phyloP scores from a whole-genome alignment of 2,888 invertebrate species.

The Drosophila robusta region DNA sequence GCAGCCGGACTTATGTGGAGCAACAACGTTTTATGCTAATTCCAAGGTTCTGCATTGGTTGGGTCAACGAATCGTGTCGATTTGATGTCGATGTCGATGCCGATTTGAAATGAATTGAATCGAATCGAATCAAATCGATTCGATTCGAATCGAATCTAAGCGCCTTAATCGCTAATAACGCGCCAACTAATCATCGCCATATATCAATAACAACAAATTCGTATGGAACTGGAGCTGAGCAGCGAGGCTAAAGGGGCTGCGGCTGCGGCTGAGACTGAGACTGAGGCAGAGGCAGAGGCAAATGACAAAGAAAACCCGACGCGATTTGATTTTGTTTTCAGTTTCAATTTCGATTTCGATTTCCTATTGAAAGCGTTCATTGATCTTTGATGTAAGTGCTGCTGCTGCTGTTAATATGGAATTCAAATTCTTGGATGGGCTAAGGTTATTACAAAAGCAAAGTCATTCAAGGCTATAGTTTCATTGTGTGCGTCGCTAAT shows the following conservation, averaged over 20 bases:
- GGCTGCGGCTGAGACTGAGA: slow-evolving; percentile 2
- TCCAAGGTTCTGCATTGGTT: slow-evolving; percentile 77
- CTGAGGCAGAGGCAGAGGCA: neutral
- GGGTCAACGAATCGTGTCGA: slow-evolving; percentile 74
- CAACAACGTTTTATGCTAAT: slow-evolving; percentile 72
- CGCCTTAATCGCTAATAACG: slow-evolving; percentile 58
- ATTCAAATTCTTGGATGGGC: slow-evolving; percentile 32
- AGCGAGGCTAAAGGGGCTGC: neutral
- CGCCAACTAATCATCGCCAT: slow-evolving; percentile 60
- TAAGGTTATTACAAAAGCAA: slow-evolving; percentile 32
- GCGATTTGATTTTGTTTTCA: slow-evolving; percentile 30
- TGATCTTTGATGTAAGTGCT: slow-evolving; percentile 60
- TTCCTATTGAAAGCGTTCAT: slow-evolving; percentile 76
- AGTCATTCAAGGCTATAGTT: slow-evolving; percentile 51
- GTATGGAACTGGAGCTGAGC: slow-evolving; percentile 23
- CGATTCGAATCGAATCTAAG: slow-evolving; percentile 17
- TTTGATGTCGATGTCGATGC: slow-evolving; percentile 38
- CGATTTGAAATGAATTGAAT: slow-evolving; percentile 45
- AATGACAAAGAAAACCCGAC: slow-evolving; percentile 39
- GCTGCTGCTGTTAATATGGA: slow-evolving; percentile 14
- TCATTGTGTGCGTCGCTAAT: slow-evolving; percentile 9
- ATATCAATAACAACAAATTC: slow-evolving; percentile 32
- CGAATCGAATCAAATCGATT: slow-evolving; percentile 24
- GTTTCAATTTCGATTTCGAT: slow-evolving; percentile 67
- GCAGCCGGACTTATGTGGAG: slow-evolving; percentile 63